A percentile compares a stretch with the other conserved stretches of the same genome.
These are phyloP conservation scores for Siniperca scherzeri DNA, from an alignment of 2,797 vertebrate genomes.

Conservation along the genomic window DNA sequence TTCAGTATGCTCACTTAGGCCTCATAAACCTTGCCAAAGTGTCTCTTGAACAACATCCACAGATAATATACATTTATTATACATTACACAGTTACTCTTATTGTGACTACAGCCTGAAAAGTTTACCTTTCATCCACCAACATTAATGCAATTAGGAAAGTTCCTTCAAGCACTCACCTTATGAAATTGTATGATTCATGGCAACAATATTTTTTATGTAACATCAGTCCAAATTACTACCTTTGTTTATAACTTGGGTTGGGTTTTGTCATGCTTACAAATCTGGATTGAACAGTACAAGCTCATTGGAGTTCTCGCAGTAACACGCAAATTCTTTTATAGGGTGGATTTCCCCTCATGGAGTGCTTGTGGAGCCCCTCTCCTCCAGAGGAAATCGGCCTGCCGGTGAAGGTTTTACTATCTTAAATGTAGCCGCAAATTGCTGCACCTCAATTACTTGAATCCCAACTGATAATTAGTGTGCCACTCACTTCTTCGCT, in stretches of 20 bases:
- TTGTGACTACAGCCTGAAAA: neutral
- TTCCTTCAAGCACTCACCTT: conserved; percentile 17
- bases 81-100: conserved; percentile 8
- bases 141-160: conserved; percentile 16
- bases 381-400: conserved; percentile 50
- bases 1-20: conserved; percentile 14
- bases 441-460: conserved; percentile 52
- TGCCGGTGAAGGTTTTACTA: conserved; percentile 42
- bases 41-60: neutral
- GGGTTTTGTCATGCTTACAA: conserved; percentile 34
- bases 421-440: conserved; percentile 60
- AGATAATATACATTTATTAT: conserved; percentile 12
- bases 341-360: conserved; percentile 64
- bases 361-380: conserved; percentile 31
- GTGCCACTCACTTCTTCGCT: conserved; percentile 35
- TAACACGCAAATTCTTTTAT: conserved; percentile 57
- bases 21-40: neutral
- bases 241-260: conserved; percentile 27
- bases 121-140: conserved; percentile 9
- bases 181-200: conserved; percentile 20
- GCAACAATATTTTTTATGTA: conserved; percentile 13
- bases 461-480: conserved; percentile 63
- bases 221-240: conserved; percentile 24
- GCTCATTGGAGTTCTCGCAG: conserved; percentile 27
- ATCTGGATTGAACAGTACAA: conserved; percentile 54